These are phyloP conservation scores for Stegastes partitus DNA, from an alignment of 2,113 vertebrate species.

Conservation along the genomic window DNA sequence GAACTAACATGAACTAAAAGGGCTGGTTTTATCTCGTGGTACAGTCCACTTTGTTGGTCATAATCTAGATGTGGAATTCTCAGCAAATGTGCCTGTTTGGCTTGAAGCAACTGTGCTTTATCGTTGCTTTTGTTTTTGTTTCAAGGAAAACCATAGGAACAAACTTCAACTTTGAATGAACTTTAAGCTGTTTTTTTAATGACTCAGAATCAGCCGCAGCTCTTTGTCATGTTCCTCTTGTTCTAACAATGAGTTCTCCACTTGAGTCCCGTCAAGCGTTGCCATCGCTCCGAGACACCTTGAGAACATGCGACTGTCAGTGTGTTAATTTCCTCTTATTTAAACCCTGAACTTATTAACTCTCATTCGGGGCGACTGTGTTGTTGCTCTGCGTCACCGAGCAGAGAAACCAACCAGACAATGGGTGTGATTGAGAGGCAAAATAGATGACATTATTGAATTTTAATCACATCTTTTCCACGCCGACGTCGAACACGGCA, in stretches of 20 bases:
- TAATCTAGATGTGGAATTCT: too few relatives aligned
- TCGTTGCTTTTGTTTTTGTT: not conserved
- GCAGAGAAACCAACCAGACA: slow-evolving; percentile 80
- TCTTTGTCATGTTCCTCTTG: slow-evolving; percentile 6
- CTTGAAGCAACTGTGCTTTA: too few relatives aligned
- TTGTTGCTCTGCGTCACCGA: slow-evolving; percentile 70
- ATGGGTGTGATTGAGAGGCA: slow-evolving; percentile 85
- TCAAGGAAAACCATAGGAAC: not conserved
- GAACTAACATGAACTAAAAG: too few relatives aligned
- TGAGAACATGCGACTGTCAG: slow-evolving; percentile 50
- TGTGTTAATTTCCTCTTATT: slow-evolving; percentile 68
- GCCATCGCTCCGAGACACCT: slow-evolving; percentile 42
- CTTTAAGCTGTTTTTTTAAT: slow-evolving; percentile 16
- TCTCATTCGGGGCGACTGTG: slow-evolving; percentile 54
- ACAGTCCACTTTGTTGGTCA: too few relatives aligned
- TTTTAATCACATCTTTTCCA: slow-evolving; percentile 84
- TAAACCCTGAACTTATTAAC: slow-evolving; percentile 77
- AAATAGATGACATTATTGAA: slow-evolving; percentile 81
- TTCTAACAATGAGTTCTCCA: slow-evolving; percentile 42
- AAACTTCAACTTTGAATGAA: not conserved
- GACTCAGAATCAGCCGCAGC: slow-evolving; percentile 22
- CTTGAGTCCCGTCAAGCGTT: slow-evolving; percentile 32
- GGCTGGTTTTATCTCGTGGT: too few relatives aligned
- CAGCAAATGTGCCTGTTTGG: too few relatives aligned
- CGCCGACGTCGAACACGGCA: slow-evolving; percentile 70